phyloP scores from a whole-genome alignment of 2,797 vertebrate species.

The Microhierax caerulescens region DNA sequence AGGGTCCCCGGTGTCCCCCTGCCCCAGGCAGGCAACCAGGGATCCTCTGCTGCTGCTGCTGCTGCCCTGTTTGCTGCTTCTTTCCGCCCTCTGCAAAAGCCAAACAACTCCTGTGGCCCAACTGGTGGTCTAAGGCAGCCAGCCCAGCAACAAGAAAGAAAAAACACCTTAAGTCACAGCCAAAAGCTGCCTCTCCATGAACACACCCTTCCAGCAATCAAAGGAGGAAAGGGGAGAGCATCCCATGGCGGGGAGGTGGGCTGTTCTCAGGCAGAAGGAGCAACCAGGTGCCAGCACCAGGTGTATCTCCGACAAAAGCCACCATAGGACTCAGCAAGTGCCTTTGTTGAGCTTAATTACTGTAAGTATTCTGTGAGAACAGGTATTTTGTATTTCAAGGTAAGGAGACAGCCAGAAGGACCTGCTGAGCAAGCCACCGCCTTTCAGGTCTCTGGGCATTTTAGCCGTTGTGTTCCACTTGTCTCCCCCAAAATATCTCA shows the following conservation, averaged over 20 bases:
- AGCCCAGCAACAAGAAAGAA: neutral
- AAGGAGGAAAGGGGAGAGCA: neutral
- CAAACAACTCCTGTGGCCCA: neutral
- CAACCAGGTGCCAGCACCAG: neutral
- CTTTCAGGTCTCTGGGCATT: neutral
- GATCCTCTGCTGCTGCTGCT: neutral
- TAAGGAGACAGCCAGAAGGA: neutral
- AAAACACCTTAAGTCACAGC: neutral
- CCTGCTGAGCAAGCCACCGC: neutral
- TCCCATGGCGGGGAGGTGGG: fast-evolving
- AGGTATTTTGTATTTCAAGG: neutral
- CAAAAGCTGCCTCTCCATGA: neutral
- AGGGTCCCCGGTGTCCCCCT: neutral
- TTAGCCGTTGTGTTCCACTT: neutral
- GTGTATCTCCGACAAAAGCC: neutral
- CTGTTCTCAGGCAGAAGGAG: neutral
- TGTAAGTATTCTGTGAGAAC: neutral
- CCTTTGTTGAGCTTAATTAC: neutral
- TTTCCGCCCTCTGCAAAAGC: neutral
- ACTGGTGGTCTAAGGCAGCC: neutral
- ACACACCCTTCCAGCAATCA: neutral
- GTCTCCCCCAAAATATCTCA: neutral
- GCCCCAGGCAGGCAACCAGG: neutral
- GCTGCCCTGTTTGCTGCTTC: neutral
- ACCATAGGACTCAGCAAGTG: neutral